Conservation (phyloP, 2,113 vertebrate species). For the Pipa parva region DNA sequence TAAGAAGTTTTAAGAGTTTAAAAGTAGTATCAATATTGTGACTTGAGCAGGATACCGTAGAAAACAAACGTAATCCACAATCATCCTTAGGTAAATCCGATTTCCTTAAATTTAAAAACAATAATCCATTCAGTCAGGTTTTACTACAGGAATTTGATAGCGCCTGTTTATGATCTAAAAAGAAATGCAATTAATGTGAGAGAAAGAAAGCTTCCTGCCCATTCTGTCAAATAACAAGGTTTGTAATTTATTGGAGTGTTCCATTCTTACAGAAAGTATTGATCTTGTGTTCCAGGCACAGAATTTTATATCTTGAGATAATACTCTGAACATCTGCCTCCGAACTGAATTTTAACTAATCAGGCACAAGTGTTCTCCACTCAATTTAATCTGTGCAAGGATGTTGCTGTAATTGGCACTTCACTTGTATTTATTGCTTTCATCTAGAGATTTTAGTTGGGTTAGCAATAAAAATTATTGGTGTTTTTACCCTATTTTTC, state of each 20-base stretch:
- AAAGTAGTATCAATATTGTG: no score
- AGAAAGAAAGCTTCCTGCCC: neutral
- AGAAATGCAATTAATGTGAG: neutral
- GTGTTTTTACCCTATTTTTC: no score
- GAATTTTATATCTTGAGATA: conserved; percentile 16
- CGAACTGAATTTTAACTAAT: conserved; percentile 11
- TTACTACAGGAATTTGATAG: neutral
- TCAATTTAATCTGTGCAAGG: neutral
- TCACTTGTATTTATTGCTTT: no score
- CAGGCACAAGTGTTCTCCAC: neutral
- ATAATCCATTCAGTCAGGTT: neutral
- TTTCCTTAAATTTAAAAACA: conserved; percentile 1
- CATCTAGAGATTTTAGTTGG: no score
- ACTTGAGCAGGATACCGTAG: neutral
- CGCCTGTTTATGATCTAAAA: conserved; percentile 3
- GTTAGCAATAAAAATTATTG: no score
- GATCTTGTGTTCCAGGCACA: conserved; percentile 12
- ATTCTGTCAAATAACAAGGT: neutral
- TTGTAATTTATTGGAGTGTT: conserved; percentile 8
- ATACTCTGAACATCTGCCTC: neutral
- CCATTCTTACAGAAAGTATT: conserved; percentile 10
- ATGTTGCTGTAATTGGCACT: no score
- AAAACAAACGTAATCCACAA: neutral
- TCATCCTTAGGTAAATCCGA: neutral
- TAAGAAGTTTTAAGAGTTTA: no score